Conservation (phyloP, 2,888 invertebrate genomes). For the Linyphia triangularis region DNA sequence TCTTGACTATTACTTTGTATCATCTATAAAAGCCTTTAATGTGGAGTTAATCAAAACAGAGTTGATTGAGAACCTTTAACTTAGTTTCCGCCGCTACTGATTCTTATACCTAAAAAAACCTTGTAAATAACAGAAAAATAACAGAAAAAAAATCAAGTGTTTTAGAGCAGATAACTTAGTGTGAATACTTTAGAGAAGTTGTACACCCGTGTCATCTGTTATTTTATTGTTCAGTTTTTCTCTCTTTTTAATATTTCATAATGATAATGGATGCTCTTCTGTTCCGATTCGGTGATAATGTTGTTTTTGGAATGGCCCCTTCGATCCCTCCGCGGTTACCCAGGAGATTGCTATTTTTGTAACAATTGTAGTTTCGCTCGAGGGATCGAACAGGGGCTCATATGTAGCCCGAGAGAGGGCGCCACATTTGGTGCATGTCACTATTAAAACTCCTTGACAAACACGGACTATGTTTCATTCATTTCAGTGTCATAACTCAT, state of each 20-base stretch:
- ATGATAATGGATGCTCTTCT: slow-evolving; percentile 34
- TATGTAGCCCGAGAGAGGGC: slow-evolving; percentile 63
- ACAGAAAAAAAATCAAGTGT: slow-evolving; percentile 59
- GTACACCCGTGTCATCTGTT: slow-evolving; percentile 69
- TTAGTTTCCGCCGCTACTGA: neutral
- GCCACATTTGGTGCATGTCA: slow-evolving; percentile 74
- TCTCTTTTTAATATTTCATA: slow-evolving; percentile 62
- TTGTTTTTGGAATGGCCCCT: slow-evolving; percentile 53
- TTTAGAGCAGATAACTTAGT: slow-evolving; percentile 73
- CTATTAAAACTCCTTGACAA: slow-evolving; percentile 75
- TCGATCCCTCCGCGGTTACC: slow-evolving; percentile 69
- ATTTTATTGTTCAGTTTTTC: slow-evolving; percentile 69
- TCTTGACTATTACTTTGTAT: too few species aligned
- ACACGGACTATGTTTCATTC: slow-evolving; percentile 36
- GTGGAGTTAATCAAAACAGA: too few species aligned
- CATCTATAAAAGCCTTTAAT: too few species aligned
- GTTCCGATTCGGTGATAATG: slow-evolving; percentile 70
- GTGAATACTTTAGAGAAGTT: slow-evolving; percentile 68
- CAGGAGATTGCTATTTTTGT: slow-evolving; percentile 76
- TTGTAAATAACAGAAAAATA: slow-evolving; percentile 58
- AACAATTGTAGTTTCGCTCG: slow-evolving; percentile 75
- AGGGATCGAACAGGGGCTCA: slow-evolving; percentile 67
- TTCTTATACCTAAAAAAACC: neutral
- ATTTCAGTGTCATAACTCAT: neutral
- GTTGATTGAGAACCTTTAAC: too few species aligned